A percentile compares a stretch with the other conserved stretches of the same genome.
Evolutionary conservation across 2,888 invertebrate species (phyloP).

Genomic region (Ophonus ardosiacus): DNA sequence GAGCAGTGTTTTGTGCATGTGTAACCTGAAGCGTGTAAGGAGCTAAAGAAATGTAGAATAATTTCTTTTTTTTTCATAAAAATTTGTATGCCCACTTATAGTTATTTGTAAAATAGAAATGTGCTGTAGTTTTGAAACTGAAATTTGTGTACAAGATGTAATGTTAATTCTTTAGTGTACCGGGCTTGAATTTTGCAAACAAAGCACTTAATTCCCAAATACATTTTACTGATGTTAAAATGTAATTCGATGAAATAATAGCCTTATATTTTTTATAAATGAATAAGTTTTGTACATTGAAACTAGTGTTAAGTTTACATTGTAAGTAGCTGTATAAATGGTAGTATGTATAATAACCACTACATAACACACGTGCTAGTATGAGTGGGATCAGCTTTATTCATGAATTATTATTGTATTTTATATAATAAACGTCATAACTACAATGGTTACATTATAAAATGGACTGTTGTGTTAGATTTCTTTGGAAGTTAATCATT

Average conservation of each 20-base stretch:
- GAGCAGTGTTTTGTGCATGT: slow-evolving; percentile 33
- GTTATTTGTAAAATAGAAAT: slow-evolving; percentile 50
- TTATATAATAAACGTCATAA: slow-evolving; percentile 59
- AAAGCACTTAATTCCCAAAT: slow-evolving; percentile 57
- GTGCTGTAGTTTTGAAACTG: slow-evolving; percentile 47
- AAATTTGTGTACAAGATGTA: slow-evolving; percentile 56
- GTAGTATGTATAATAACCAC: slow-evolving; percentile 57
- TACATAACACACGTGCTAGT: slow-evolving; percentile 59
- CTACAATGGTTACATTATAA: slow-evolving; percentile 59
- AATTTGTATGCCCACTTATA: slow-evolving; percentile 51
- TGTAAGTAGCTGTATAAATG: slow-evolving; percentile 63
- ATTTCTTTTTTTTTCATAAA: slow-evolving; percentile 32
- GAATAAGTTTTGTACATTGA: slow-evolving; percentile 76
- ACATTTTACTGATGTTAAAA: slow-evolving; percentile 51
- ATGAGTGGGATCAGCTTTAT: slow-evolving; percentile 62
- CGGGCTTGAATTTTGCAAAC: slow-evolving; percentile 60
- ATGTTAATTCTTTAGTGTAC: slow-evolving; percentile 49
- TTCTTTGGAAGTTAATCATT: slow-evolving; percentile 59
- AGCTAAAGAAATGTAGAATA: slow-evolving; percentile 18
- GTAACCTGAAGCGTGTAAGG: slow-evolving; percentile 10
- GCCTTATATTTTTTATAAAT: slow-evolving; percentile 74
- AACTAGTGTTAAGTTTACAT: slow-evolving; percentile 65
- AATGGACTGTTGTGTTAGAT: slow-evolving; percentile 60
- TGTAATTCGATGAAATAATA: slow-evolving; percentile 69
- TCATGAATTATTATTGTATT: slow-evolving; percentile 59